A percentile compares a stretch with the other conserved stretches of the same genome.
These are phyloP conservation scores for Jordanella pulchra DNA, from an alignment of 2,797 vertebrate genomes.

Conservation along the genomic window DNA sequence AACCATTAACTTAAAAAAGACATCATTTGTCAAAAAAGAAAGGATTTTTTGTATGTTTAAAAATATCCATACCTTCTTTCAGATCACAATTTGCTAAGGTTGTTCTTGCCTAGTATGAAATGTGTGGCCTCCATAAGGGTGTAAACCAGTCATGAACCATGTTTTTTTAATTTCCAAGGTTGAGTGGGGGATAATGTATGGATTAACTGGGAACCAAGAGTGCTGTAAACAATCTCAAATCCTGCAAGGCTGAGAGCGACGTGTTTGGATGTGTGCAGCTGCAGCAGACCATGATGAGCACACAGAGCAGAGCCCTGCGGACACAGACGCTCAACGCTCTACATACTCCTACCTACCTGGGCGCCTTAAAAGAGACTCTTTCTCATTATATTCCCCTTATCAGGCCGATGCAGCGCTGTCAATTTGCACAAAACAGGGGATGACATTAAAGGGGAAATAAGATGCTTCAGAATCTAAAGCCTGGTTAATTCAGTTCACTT, in stretches of 20 bases:
- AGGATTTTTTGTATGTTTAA: neutral
- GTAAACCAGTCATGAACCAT: neutral
- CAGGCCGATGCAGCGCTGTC: neutral
- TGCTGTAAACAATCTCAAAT: conserved; percentile 1
- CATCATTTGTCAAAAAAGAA: neutral
- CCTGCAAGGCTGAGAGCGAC: neutral
- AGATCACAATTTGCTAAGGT: too few relatives aligned
- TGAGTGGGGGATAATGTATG: neutral
- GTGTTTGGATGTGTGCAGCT: neutral
- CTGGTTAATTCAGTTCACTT: neutral
- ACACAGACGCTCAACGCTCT: neutral
- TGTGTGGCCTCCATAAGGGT: neutral
- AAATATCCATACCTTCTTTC: neutral
- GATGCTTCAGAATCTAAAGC: neutral
- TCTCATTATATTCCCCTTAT: conserved; percentile 3
- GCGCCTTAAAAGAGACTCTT: neutral
- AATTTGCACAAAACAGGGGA: neutral
- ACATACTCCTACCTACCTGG: conserved; percentile 2
- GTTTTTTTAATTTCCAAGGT: neutral
- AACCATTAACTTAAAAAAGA: neutral
- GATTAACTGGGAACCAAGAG: neutral
- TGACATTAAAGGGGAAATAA: neutral
- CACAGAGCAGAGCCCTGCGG: neutral
- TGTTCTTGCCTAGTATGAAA: neutral
- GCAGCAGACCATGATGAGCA: neutral